Percentiles rank a stretch among this genome's conserved stretches.
Conservation (phyloP, 1,140 invertebrate genomes). For the Drosophila ercepeae region DNA sequence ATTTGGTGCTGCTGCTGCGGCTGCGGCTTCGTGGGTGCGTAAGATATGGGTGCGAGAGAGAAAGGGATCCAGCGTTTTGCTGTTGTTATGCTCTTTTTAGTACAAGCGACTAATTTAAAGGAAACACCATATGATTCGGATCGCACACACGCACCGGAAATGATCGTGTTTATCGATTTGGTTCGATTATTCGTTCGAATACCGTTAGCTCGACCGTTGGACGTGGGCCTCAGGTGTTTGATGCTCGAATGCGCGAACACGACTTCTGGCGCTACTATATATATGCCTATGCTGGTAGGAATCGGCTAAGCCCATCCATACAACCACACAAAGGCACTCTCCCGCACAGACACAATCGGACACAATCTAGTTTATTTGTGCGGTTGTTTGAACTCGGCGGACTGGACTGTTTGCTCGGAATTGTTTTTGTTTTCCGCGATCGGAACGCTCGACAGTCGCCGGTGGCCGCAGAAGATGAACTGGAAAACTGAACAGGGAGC, state of each 20-base stretch:
- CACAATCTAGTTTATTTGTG: conserved; percentile 77
- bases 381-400: conserved; percentile 71
- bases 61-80: conserved; percentile 3
- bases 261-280: conserved; percentile 75
- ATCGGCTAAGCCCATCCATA: conserved; percentile 44
- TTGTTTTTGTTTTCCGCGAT: conserved; percentile 32
- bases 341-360: conserved; percentile 42
- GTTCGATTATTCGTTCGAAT: conserved; percentile 24
- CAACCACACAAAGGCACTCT: conserved; percentile 14
- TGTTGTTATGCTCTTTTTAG: conserved; percentile 20
- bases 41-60: conserved; percentile 40
- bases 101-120: conserved; percentile 7
- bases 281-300: conserved; percentile 62
- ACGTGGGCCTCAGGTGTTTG: conserved; percentile 51
- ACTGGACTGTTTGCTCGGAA: conserved; percentile 38
- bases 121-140: conserved; percentile 14
- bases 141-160: conserved; percentile 53
- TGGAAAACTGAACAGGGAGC: conserved; percentile 38
- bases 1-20: conserved; percentile 5
- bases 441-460: conserved; percentile 38
- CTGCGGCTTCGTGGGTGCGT: conserved; percentile 44
- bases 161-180: conserved; percentile 39
- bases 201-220: conserved; percentile 35
- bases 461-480: conserved; percentile 54
- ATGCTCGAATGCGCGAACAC: conserved; percentile 63